Percentiles rank a stretch among this genome's conserved stretches.
Conservation (phyloP, 2,888 invertebrate genomes). For the Patella depressa region DNA sequence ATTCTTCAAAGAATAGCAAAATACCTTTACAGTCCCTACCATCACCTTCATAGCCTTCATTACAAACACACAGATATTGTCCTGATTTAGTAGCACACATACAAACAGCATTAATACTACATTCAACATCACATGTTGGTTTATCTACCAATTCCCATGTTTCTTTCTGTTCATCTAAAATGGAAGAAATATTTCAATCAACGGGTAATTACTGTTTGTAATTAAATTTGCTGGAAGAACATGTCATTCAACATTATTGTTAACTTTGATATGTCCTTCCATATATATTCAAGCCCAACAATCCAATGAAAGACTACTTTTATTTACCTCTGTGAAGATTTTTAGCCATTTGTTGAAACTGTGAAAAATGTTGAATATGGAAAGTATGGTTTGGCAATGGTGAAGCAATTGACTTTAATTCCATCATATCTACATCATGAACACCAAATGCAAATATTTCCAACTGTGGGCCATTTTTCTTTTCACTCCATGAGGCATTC, state of each 20-base stretch:
- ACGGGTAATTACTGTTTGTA: too few species aligned
- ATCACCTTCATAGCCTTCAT: conserved; percentile 40
- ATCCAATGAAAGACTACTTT: background rate
- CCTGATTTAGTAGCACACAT: conserved; percentile 48
- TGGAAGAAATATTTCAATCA: background rate
- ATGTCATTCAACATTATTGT: too few species aligned
- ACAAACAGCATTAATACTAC: conserved; percentile 37
- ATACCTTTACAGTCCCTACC: conserved; percentile 37
- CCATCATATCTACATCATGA: conserved; percentile 42
- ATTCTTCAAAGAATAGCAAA: background rate
- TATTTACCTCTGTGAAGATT: conserved; percentile 49
- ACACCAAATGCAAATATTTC: conserved; percentile 54
- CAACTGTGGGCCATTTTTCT: conserved; percentile 48
- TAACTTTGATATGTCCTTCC: background rate
- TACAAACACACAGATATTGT: conserved; percentile 45
- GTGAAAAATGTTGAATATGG: conserved; percentile 42
- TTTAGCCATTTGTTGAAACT: conserved; percentile 45
- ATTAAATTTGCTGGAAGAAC: too few species aligned
- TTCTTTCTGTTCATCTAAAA: conserved; percentile 42
- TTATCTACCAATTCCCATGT: conserved; percentile 38
- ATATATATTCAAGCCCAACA: background rate
- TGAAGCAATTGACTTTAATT: conserved; percentile 46
- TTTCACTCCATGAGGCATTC: conserved; percentile 41
- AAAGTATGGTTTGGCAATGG: conserved; percentile 46
- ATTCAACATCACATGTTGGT: conserved; percentile 21